A percentile compares a stretch with the other conserved stretches of the same genome.
phyloP scores from a whole-genome alignment of 2,113 vertebrate species.

The Gavia stellata region DNA sequence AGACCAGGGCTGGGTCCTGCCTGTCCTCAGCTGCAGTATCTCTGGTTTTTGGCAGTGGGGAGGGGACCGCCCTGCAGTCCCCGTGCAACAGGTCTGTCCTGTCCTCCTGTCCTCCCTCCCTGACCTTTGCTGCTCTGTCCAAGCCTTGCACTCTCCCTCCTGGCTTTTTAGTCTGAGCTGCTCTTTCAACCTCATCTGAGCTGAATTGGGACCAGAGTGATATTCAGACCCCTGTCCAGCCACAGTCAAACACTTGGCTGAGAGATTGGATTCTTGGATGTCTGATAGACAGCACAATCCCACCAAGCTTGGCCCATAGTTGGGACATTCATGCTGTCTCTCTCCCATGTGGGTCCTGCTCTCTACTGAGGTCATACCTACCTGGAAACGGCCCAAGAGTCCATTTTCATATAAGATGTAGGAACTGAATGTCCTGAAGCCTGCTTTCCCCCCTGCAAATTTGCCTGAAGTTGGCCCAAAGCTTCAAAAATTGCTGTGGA shows the following conservation, averaged over 20 bases:
- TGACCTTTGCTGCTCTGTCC: neutral
- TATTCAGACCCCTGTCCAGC: neutral
- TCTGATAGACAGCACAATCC: neutral
- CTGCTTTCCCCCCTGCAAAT: neutral
- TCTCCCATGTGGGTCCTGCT: neutral
- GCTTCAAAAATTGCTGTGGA: neutral
- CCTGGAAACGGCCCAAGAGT: neutral
- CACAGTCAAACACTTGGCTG: fast-evolving
- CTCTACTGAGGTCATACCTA: neutral
- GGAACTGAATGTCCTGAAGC: neutral
- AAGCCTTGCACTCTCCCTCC: fast-evolving
- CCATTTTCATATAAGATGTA: neutral
- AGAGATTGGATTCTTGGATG: neutral
- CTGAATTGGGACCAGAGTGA: neutral
- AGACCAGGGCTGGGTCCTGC: neutral
- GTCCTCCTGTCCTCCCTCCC: neutral
- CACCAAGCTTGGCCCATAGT: neutral
- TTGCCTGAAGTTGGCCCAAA: neutral
- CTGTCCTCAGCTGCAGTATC: neutral
- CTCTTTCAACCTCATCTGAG: neutral
- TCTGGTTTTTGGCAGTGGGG: neutral
- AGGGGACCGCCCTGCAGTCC: neutral
- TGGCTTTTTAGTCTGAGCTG: neutral
- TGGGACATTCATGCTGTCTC: neutral
- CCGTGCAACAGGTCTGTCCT: neutral